Evolutionary conservation across 2,797 vertebrate species (phyloP).

Genomic region (Amblyopsis hoosieri): DNA sequence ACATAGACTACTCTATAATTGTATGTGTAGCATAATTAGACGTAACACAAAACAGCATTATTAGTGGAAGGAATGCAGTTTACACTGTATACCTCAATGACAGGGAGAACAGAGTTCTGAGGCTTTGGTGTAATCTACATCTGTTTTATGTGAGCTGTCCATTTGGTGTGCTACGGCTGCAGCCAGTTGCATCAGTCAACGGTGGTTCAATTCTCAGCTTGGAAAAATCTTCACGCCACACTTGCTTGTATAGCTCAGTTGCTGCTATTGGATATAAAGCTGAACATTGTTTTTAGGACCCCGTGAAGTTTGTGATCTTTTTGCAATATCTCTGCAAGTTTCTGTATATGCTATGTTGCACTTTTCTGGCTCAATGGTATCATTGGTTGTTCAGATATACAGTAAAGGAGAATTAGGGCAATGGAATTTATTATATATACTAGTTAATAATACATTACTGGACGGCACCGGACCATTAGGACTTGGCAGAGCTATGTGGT

Average conservation of each 20-base stretch:
- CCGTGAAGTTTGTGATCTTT: not conserved
- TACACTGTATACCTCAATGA: slow-evolving; percentile 12
- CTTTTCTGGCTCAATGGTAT: no score
- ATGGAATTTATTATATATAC: no score
- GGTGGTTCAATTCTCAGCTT: slow-evolving; percentile 22
- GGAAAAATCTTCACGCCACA: slow-evolving; percentile 35
- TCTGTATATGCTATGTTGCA: not conserved
- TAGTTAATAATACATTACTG: no score
- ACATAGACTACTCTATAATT: no score
- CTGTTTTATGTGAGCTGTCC: slow-evolving; percentile 32
- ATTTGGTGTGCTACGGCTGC: slow-evolving; percentile 23
- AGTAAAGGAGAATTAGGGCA: no score
- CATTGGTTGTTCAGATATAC: no score
- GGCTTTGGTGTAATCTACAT: slow-evolving; percentile 26
- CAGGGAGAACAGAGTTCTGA: slow-evolving; percentile 9
- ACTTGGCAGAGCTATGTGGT: not conserved
- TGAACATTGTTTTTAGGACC: not conserved
- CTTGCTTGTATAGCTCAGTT: slow-evolving; percentile 13
- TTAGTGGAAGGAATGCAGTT: not conserved
- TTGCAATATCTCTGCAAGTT: not conserved
- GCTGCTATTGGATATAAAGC: not conserved
- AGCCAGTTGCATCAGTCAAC: slow-evolving; percentile 37
- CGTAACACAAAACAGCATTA: no score
- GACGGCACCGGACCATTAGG: not conserved
- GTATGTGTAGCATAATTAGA: no score